Evolutionary conservation across 2,113 vertebrate species (phyloP).

Genomic region (Pelobates fuscus): DNA sequence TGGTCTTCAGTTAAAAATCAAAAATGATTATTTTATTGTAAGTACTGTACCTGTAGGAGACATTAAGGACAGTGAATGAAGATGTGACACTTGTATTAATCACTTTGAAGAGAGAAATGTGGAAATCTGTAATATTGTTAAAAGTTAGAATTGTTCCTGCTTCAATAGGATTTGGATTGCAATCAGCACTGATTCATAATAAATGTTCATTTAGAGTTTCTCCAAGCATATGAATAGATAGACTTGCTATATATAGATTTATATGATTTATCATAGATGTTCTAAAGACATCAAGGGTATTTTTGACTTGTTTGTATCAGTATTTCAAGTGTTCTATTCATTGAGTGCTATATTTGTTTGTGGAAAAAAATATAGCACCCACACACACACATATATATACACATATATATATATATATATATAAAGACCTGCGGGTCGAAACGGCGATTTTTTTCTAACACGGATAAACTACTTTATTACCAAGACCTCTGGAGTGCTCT

Average conservation of each 20-base stretch:
- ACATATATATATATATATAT: too few relatives aligned
- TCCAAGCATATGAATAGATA: constrained; percentile 1
- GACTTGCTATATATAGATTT: constrained; percentile 9
- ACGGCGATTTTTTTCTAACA: too few relatives aligned
- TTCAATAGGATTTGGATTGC: constrained; percentile 39
- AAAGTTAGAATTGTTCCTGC: constrained; percentile 19
- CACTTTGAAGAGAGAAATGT: constrained; percentile 10
- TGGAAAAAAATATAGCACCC: too few relatives aligned
- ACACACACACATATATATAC: too few relatives aligned
- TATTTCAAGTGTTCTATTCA: too few relatives aligned
- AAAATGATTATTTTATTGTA: neutral
- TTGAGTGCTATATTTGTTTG: too few relatives aligned
- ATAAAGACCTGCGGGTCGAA: too few relatives aligned
- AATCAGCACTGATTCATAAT: constrained; percentile 34
- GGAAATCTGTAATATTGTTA: constrained; percentile 42
- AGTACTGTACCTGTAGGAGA: constrained; percentile 5
- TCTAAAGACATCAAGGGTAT: neutral
- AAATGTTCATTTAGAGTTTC: constrained; percentile 37
- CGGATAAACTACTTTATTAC: too few relatives aligned
- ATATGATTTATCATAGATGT: neutral
- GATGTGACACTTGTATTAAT: constrained; percentile 18
- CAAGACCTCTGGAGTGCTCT: too few relatives aligned
- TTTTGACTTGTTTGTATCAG: neutral
- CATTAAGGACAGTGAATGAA: constrained; percentile 3
- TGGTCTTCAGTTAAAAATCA: neutral